Evolutionary conservation across 2,888 invertebrate species (phyloP).

Genomic region (Drosophila affinis): DNA sequence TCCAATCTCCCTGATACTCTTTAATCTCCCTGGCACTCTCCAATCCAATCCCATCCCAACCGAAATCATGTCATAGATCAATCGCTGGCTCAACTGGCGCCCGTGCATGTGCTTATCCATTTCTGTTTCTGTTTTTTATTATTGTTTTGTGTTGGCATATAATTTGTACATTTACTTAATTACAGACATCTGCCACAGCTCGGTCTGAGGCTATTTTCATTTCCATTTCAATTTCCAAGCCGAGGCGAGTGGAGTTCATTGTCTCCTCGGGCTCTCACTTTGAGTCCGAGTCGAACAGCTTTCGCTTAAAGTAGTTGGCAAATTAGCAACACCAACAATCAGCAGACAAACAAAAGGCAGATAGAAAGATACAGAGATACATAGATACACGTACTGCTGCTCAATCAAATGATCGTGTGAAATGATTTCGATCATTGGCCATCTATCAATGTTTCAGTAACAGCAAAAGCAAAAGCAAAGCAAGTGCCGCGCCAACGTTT

Average conservation of each 20-base stretch:
- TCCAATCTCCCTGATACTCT: no score
- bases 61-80: conserved; percentile 41
- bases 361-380: conserved; percentile 35
- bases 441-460: conserved; percentile 70
- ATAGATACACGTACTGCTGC: conserved; percentile 21
- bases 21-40: not conserved
- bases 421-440: conserved; percentile 74
- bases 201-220: conserved; percentile 52
- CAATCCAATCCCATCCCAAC: conserved; percentile 2
- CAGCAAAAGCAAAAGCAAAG: conserved; percentile 33
- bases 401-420: conserved; percentile 74
- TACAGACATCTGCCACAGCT: conserved; percentile 51
- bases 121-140: not conserved
- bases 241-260: conserved; percentile 57
- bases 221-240: conserved; percentile 62
- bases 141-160: conserved; percentile 21
- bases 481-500: conserved; percentile 60
- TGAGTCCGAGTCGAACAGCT: conserved; percentile 59
- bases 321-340: conserved; percentile 68
- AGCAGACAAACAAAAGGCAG: conserved; percentile 34
- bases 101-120: conserved; percentile 10
- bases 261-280: conserved; percentile 67
- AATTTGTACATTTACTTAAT: conserved; percentile 69
- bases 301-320: conserved; percentile 75
- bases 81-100: conserved; percentile 24